Conservation (phyloP, 2,888 invertebrate genomes). For the Campoletis raptor region DNA sequence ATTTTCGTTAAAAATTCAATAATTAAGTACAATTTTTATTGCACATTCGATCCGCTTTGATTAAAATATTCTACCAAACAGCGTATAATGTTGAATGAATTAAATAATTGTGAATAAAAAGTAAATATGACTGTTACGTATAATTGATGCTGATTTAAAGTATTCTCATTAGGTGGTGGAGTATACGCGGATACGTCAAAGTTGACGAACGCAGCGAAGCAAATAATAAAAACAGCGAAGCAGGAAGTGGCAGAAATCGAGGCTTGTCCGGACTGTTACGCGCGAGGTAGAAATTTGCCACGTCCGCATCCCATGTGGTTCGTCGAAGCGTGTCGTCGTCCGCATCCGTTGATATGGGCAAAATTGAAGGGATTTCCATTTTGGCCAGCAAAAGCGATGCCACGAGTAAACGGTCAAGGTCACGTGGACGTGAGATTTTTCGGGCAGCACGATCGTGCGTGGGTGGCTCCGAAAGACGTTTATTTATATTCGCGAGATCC, state of each 20-base stretch:
- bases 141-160: slow-evolving; percentile 19
- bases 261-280: slow-evolving; percentile 97
- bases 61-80: too few species aligned
- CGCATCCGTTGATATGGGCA: slow-evolving; percentile 97
- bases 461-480: slow-evolving; percentile 94
- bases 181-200: slow-evolving; percentile 87
- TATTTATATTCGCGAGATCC: slow-evolving; percentile 91
- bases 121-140: background rate
- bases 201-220: slow-evolving; percentile 91
- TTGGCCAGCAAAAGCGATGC: slow-evolving; percentile 98
- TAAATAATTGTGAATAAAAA: background rate
- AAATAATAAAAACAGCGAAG: slow-evolving; percentile 93
- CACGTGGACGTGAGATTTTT: slow-evolving; percentile 97
- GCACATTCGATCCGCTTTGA: too few species aligned
- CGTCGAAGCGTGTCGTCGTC: slow-evolving; percentile 95
- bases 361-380: slow-evolving; percentile 98
- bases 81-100: too few species aligned
- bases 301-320: slow-evolving; percentile 92
- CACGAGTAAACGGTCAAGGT: slow-evolving; percentile 87
- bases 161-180: slow-evolving; percentile 87
- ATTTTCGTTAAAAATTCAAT: background rate
- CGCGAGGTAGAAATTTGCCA: slow-evolving; percentile 88
- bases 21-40: too few species aligned
- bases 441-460: slow-evolving; percentile 97
- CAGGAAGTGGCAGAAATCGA: slow-evolving; percentile 97